Evolutionary conservation across 2,113 vertebrate species (phyloP).

Genomic region (Scophthalmus maximus): DNA sequence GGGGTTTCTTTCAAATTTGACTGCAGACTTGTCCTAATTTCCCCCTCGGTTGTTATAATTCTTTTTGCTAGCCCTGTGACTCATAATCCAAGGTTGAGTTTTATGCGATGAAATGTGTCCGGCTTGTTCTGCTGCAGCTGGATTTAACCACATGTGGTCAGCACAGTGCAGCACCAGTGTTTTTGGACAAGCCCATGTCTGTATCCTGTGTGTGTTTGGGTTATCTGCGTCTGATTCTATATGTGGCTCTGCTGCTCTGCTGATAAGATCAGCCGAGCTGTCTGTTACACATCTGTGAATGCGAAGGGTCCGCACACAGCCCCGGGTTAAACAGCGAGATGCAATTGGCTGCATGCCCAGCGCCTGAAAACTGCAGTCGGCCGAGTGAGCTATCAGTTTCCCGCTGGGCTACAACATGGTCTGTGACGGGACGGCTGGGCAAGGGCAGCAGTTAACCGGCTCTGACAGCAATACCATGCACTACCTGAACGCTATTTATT

Average conservation of each 20-base stretch:
- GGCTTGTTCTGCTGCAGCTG: conserved; percentile 11
- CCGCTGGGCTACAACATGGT: conserved; percentile 28
- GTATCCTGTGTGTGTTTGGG: conserved; percentile 8
- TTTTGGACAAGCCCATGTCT: conserved; percentile 4
- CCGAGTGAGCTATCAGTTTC: conserved; percentile 44
- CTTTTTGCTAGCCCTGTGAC: background rate
- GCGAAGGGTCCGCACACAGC: conserved; percentile 9
- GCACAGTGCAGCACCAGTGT: background rate
- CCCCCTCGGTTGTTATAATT: background rate
- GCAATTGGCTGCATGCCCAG: conserved; percentile 24
- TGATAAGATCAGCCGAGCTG: conserved; percentile 56
- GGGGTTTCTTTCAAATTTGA: background rate
- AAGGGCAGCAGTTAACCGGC: conserved; percentile 16
- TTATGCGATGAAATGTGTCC: background rate
- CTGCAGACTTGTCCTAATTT: background rate
- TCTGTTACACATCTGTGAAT: conserved; percentile 8
- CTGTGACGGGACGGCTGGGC: conserved; percentile 6
- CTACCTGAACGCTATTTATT: conserved; percentile 44
- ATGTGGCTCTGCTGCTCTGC: conserved; percentile 11
- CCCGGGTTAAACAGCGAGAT: conserved; percentile 23
- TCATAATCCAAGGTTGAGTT: background rate
- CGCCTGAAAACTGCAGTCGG: conserved; percentile 6
- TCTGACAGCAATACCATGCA: conserved; percentile 4
- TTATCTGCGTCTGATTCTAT: conserved; percentile 27
- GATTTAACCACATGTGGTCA: conserved; percentile 39